Base-by-base conservation (phyloP, 2,797 vertebrate species). In the Cyprinodon diabolis region DNA sequence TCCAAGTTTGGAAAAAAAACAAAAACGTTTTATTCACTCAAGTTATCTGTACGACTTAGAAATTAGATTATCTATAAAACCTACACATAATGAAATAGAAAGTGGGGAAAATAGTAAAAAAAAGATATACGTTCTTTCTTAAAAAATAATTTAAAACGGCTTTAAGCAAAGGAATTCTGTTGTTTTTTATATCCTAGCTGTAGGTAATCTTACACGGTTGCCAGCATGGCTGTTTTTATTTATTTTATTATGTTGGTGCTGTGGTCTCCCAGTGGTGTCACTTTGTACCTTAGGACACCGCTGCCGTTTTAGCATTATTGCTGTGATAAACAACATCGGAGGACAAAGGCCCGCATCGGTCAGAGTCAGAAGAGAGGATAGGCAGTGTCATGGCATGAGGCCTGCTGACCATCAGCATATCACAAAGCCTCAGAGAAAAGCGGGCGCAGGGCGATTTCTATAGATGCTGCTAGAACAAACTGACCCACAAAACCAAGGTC, bases 361-460 rank as follows among this genome's bases (percentile, higher is more conserved):
- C 52, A 68, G 72, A 48, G 73, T 81, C 60, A 25, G 77, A 73
- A 72, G 63, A 63, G 79, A 1, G 66, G 84, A 72, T 62, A 72
- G 55, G 58, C 66, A 60, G 48, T n/a, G 80, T 65, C 74, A 57
- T 35, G 68, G 78, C 19, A 69, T 19, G 63, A 49, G 17, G 52
- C 80, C 69, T 92, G 93, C 92, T 92, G 93, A 94, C 88, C 76
- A 84, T 92, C 93, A 93, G 93, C 92, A 91, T 83, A 90, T 91
- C 81, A 72, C 78, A 93, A 93, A 94, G 90, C 92, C 87, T 81
- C 74, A 85, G 77, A 90, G 86, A 89, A 91, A 89, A 82, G 82
- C 80, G 70, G 76, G 69, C 84, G 23, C 71, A 60, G 73, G 76
- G 82, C 87, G 68, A 88, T 90, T 67, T 90, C 69, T 86, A 86